A percentile compares a stretch with the other conserved stretches of the same genome.
These are phyloP conservation scores for Microvelia longipes DNA, from an alignment of 1,140 invertebrate species.

Conservation along the genomic window DNA sequence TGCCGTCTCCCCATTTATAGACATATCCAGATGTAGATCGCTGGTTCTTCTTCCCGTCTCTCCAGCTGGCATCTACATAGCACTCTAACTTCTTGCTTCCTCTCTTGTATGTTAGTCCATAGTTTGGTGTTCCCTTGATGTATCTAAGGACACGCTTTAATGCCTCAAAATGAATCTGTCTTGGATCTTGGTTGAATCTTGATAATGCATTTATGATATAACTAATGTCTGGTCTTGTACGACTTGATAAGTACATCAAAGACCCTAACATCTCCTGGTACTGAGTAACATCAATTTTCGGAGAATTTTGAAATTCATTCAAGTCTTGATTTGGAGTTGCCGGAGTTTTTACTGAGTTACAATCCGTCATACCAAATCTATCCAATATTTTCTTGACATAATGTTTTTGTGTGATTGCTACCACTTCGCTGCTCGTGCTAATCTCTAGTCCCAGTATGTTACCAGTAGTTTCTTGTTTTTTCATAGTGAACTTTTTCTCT, in stretches of 20 bases:
- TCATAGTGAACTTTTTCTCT: neutral
- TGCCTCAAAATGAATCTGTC: neutral
- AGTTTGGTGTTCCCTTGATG: neutral
- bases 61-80: neutral
- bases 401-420: neutral
- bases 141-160: neutral
- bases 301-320: neutral
- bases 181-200: neutral
- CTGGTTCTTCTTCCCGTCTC: neutral
- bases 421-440: neutral
- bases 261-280: neutral
- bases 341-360: neutral
- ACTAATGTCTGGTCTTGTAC: neutral
- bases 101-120: neutral
- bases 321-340: neutral
- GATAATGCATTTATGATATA: neutral
- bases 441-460: neutral
- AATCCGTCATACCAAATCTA: neutral
- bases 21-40: neutral
- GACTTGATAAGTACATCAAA: neutral
- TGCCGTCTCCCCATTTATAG: neutral
- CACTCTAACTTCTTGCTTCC: neutral
- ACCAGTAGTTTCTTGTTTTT: neutral
- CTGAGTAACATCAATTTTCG: neutral
- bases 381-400: neutral